These are phyloP conservation scores for Scomber scombrus DNA, from an alignment of 2,113 vertebrate genomes.

Conservation along the genomic window DNA sequence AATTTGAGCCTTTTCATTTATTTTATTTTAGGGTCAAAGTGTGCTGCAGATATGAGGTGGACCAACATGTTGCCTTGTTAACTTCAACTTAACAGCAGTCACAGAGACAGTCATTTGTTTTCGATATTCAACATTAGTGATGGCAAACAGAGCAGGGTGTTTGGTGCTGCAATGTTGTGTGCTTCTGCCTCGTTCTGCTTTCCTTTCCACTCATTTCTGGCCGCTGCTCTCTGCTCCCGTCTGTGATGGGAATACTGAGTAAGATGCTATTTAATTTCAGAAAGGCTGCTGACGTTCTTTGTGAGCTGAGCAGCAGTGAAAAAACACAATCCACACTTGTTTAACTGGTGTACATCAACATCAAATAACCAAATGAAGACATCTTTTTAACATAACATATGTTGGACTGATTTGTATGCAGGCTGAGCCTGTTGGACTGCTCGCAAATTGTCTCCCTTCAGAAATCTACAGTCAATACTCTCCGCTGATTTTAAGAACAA, in stretches of 20 bases:
- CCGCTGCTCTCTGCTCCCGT: constrained; percentile 80
- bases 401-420: constrained; percentile 77
- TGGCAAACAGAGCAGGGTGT: constrained; percentile 41
- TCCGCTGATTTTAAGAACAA: constrained; percentile 67
- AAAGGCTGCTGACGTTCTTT: constrained; percentile 84
- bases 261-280: constrained; percentile 87
- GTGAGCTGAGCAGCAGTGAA: constrained; percentile 67
- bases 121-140: constrained; percentile 30
- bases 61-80: constrained; percentile 58
- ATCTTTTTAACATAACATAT: constrained; percentile 70
- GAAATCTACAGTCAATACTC: constrained; percentile 70
- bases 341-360: constrained; percentile 54
- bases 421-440: constrained; percentile 60
- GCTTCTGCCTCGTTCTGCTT: constrained; percentile 77
- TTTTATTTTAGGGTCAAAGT: constrained; percentile 33
- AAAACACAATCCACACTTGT: constrained; percentile 66
- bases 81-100: constrained; percentile 26
- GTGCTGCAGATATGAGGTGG: constrained; percentile 28
- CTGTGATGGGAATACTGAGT: constrained; percentile 89
- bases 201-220: constrained; percentile 82
- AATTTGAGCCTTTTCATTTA: constrained; percentile 18
- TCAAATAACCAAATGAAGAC: constrained; percentile 69
- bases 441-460: constrained; percentile 71
- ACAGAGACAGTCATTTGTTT: constrained; percentile 35
- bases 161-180: constrained; percentile 60